Percentiles rank a stretch among this genome's conserved stretches.
Evolutionary conservation across 92 coral and sea anemone species (phyloP).

Genomic region (Epizoanthus rinbou): DNA sequence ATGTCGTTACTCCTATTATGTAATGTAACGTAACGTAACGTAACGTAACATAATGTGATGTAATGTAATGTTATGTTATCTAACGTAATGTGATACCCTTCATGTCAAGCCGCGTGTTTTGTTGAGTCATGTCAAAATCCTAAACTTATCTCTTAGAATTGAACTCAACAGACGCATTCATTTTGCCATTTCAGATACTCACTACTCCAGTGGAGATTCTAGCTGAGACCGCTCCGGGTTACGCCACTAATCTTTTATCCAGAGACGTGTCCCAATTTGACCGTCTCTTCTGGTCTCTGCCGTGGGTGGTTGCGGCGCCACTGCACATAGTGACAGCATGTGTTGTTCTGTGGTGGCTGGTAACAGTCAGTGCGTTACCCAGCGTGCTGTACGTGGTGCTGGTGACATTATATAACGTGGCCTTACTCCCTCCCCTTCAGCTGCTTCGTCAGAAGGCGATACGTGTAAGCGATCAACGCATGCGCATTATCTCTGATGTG

Average conservation of each 20-base stretch:
- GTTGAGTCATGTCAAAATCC: no score
- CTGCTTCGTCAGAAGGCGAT: conserved; percentile 14
- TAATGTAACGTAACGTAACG: no score
- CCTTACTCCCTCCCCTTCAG: neutral
- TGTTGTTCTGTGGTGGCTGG: neutral
- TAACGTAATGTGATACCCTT: no score
- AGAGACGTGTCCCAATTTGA: conserved; percentile 24
- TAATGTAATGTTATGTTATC: no score
- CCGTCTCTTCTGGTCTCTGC: neutral
- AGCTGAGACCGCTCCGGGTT: neutral
- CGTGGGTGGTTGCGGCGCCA: conserved; percentile 27
- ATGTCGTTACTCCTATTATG: no score
- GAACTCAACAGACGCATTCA: neutral
- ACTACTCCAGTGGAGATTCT: conserved; percentile 12
- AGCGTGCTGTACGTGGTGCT: conserved; percentile 6
- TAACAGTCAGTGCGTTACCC: neutral
- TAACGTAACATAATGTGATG: no score
- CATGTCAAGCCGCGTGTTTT: no score
- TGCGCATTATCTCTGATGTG: conserved; percentile 34
- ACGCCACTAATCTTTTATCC: conserved; percentile 15
- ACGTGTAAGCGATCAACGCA: conserved; percentile 27
- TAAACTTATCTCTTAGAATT: no score
- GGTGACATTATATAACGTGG: neutral
- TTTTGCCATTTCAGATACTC: conserved; percentile 11
- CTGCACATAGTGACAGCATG: neutral